Percentiles rank a stretch among this genome's conserved stretches.
phyloP scores from a whole-genome alignment of 1,140 invertebrate genomes.

The Lasioglossum albipes region DNA sequence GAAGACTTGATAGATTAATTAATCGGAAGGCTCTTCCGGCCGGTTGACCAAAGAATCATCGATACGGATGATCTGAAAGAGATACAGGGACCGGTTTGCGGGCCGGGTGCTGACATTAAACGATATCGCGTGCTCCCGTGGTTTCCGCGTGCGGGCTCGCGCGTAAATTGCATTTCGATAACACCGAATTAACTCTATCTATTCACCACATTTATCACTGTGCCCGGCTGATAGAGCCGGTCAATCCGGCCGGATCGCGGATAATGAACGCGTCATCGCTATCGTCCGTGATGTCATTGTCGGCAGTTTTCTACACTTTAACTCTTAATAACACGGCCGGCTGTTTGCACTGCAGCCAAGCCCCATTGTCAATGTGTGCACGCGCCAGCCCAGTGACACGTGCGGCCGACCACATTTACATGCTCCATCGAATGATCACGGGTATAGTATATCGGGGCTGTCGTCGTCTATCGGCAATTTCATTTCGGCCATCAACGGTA shows the following conservation, averaged over 20 bases:
- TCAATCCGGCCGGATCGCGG: conserved; percentile 51
- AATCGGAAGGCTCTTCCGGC: background rate
- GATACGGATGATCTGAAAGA: conserved; percentile 40
- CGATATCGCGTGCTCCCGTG: conserved; percentile 51
- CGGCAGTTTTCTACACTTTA: conserved; percentile 54
- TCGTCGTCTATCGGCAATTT: background rate
- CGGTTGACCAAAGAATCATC: conserved; percentile 31
- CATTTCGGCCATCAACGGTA: background rate
- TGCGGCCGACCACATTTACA: conserved; percentile 22
- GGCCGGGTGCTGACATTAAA: conserved; percentile 45
- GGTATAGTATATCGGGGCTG: background rate
- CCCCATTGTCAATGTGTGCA: conserved; percentile 33
- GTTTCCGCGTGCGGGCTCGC: conserved; percentile 24
- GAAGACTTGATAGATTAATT: conserved; percentile 38
- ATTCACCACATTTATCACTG: conserved; percentile 59
- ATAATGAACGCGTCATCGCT: conserved; percentile 61
- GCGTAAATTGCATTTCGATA: conserved; percentile 66
- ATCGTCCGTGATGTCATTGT: conserved; percentile 52
- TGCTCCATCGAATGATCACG: conserved; percentile 30
- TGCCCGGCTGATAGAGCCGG: conserved; percentile 49
- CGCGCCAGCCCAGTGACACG: conserved; percentile 22
- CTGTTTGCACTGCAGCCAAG: conserved; percentile 26
- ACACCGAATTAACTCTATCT: conserved; percentile 65
- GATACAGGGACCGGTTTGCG: conserved; percentile 12
- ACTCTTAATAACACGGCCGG: conserved; percentile 51